Percentiles rank a stretch among this genome's conserved stretches.
Conservation (phyloP, 23 tunicate genomes). For the Styela clava region DNA sequence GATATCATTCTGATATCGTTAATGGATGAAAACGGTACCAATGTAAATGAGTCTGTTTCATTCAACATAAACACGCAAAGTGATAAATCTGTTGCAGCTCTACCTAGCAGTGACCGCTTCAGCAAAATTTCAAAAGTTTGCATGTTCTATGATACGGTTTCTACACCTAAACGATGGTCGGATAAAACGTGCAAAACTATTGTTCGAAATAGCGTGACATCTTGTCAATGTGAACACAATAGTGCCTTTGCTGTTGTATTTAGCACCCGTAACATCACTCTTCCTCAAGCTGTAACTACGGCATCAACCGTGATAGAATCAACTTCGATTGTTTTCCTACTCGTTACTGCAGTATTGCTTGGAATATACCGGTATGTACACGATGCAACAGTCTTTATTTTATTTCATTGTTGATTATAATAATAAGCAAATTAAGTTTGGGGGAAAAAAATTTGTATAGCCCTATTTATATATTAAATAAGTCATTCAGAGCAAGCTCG, state of each 20-base stretch:
- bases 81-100: background rate
- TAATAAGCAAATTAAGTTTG: too few species aligned
- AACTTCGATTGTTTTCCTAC: background rate
- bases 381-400: too few species aligned
- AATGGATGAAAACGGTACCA: background rate
- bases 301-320: background rate
- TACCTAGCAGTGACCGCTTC: background rate
- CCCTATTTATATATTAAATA: too few species aligned
- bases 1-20: background rate
- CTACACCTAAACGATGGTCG: background rate
- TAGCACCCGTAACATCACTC: background rate
- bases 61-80: background rate
- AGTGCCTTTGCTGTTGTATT: conserved; percentile 21
- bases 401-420: too few species aligned
- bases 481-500: too few species aligned
- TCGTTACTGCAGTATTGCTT: conserved; percentile 1
- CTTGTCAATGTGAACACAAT: conserved; percentile 13
- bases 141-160: background rate
- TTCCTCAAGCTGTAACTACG: background rate
- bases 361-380: background rate
- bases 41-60: background rate
- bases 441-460: too few species aligned
- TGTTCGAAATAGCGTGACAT: background rate
- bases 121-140: background rate
- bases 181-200: background rate